Evolutionary conservation across 2,113 vertebrate genomes (phyloP).

Genomic region (Melanocharis versteri): DNA sequence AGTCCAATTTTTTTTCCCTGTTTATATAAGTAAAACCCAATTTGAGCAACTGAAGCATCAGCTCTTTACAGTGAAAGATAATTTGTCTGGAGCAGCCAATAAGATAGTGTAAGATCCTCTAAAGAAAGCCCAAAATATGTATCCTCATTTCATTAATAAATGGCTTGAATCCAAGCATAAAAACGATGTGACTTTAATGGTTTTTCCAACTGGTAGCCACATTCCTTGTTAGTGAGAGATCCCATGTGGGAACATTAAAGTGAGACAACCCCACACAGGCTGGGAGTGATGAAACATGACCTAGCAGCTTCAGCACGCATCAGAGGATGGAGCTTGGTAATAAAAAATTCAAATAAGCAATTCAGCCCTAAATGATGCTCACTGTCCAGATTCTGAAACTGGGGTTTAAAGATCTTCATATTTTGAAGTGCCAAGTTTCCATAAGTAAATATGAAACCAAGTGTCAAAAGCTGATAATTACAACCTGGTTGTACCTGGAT

Average conservation of each 20-base stretch:
- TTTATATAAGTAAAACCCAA: slow-evolving; percentile 40
- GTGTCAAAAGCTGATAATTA: background rate
- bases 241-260: slow-evolving; percentile 24
- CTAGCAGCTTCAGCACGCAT: background rate
- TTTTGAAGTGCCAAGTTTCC: background rate
- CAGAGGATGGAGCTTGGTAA: slow-evolving; percentile 1
- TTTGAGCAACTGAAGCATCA: slow-evolving; percentile 14
- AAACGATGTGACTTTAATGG: slow-evolving; percentile 11
- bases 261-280: background rate
- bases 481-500: background rate
- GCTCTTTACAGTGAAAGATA: slow-evolving; percentile 1
- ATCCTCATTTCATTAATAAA: slow-evolving; percentile 23
- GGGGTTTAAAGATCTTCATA: background rate
- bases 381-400: background rate
- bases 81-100: background rate
- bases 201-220: slow-evolving; percentile 39
- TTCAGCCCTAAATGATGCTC: background rate
- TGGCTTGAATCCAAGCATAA: slow-evolving; percentile 30
- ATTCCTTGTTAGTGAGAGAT: slow-evolving; percentile 9
- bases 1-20: background rate
- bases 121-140: slow-evolving; percentile 20
- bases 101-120: background rate
- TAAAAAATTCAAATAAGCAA: slow-evolving; percentile 42
- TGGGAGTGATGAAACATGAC: slow-evolving; percentile 27
- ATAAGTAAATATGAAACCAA: background rate